These are phyloP conservation scores for Microtus pennsylvanicus DNA, from an alignment of 2,113 vertebrate species.

Conservation along the genomic window DNA sequence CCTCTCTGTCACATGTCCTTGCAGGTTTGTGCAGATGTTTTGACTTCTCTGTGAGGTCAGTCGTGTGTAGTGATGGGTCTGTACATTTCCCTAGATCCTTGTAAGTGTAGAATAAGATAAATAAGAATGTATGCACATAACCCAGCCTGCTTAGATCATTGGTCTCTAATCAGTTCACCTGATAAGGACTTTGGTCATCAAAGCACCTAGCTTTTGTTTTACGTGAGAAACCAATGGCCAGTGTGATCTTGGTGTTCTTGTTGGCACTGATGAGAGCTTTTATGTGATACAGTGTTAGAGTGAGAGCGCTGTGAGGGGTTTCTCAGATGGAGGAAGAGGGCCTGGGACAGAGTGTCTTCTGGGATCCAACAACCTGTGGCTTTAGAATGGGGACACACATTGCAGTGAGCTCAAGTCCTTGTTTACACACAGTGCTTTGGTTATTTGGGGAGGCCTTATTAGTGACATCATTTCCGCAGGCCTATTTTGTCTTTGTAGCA, in stretches of 20 bases:
- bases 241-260: background rate
- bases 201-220: background rate
- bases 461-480: background rate
- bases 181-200: background rate
- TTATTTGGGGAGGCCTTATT: background rate
- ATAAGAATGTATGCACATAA: background rate
- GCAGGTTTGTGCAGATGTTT: background rate
- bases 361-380: background rate
- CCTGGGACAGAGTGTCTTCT: background rate
- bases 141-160: background rate
- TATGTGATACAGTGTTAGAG: background rate
- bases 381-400: background rate
- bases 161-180: background rate
- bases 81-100: background rate
- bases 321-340: slow-evolving; percentile 21
- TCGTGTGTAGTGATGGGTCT: background rate
- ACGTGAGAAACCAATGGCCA: background rate
- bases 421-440: background rate
- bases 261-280: background rate
- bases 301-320: background rate
- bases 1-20: background rate
- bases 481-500: background rate
- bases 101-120: background rate
- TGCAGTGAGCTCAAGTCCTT: background rate
- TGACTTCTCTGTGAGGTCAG: background rate